Evolutionary conservation across 2,797 vertebrate genomes (phyloP).

Genomic region (Sternotherus odoratus): DNA sequence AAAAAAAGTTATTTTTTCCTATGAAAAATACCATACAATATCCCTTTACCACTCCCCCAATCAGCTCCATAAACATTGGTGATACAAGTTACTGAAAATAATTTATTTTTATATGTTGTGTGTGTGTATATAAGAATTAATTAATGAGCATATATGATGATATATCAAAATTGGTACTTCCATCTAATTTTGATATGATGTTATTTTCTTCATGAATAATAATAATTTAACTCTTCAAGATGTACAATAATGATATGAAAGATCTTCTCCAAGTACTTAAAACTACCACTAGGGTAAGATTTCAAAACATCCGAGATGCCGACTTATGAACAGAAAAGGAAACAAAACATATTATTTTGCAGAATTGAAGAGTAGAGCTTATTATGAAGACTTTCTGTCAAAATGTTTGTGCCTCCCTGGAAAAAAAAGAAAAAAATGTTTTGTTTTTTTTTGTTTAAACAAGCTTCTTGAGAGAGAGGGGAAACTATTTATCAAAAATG

Average conservation of each 20-base stretch:
- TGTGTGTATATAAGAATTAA: background rate
- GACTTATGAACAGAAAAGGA: background rate
- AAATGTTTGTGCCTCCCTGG: background rate
- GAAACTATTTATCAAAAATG: background rate
- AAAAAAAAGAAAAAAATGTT: too few species aligned
- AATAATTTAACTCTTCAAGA: background rate
- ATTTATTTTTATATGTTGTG: background rate
- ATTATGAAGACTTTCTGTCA: background rate
- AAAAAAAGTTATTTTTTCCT: background rate
- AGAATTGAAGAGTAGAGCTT: background rate
- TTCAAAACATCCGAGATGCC: background rate
- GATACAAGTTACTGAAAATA: background rate
- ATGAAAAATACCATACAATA: background rate
- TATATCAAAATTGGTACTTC: background rate
- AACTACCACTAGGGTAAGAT: accelerated
- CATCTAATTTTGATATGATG: background rate
- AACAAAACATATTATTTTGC: background rate
- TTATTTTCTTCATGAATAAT: background rate
- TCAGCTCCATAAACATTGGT: background rate
- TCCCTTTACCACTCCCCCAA: background rate
- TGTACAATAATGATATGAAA: background rate
- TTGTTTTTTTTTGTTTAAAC: background rate
- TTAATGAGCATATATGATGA: background rate
- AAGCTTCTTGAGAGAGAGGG: accelerated
- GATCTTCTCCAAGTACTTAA: background rate